These are phyloP conservation scores for Bedellia somnulentella DNA, from an alignment of 2,888 invertebrate genomes.

Conservation along the genomic window DNA sequence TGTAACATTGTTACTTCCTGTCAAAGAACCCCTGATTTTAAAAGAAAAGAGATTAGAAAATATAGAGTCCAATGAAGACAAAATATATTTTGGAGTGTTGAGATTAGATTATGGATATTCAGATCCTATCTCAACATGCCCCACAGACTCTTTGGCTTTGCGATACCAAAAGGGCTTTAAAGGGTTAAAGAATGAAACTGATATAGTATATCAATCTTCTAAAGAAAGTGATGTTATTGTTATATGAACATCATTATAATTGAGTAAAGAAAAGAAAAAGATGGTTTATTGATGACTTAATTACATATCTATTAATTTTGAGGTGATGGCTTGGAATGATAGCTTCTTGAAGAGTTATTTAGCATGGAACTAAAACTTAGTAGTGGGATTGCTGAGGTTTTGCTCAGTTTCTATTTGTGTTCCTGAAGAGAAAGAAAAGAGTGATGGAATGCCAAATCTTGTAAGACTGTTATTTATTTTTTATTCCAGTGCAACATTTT, in stretches of 20 bases:
- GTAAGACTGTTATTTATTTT: too few relatives aligned
- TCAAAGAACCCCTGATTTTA: conserved; percentile 34
- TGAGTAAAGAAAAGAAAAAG: too few relatives aligned
- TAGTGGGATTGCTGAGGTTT: too few relatives aligned
- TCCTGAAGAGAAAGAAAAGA: too few relatives aligned
- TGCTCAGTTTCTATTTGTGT: too few relatives aligned
- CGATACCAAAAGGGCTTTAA: conserved; percentile 44
- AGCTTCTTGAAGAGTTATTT: too few relatives aligned
- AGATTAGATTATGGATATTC: conserved; percentile 33
- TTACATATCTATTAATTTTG: too few relatives aligned
- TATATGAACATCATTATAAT: conserved; percentile 16
- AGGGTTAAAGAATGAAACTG: conserved; percentile 14
- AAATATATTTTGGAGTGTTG: conserved; percentile 38
- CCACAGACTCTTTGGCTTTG: conserved; percentile 36
- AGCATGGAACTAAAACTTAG: too few relatives aligned
- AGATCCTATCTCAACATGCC: conserved; percentile 23
- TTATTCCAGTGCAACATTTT: too few relatives aligned
- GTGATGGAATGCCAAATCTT: too few relatives aligned
- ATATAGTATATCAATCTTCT: conserved; percentile 21
- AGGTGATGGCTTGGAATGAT: too few relatives aligned
- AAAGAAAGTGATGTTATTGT: conserved; percentile 27
- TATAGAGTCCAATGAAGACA: conserved; percentile 17
- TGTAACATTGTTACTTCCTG: conserved; percentile 31
- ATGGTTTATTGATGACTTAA: too few relatives aligned
- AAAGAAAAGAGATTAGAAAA: conserved; percentile 24